Evolutionary conservation across 2,797 vertebrate species (phyloP).

Genomic region (Chiroxiphia lanceolata): DNA sequence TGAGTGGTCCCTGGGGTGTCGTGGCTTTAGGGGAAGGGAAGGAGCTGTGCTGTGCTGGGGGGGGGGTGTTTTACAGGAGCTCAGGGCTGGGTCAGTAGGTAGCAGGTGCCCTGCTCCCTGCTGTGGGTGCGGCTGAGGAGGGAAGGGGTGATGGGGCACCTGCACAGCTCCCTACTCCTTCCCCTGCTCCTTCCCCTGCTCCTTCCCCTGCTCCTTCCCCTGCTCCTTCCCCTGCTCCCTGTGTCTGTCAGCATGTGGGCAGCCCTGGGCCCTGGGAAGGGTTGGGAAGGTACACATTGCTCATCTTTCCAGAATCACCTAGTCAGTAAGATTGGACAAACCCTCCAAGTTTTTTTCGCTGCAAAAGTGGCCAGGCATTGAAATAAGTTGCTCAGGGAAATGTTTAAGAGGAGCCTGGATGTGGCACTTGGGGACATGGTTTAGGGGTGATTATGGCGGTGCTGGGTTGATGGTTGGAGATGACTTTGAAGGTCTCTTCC

Average conservation of each 20-base stretch:
- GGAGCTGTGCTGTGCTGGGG: constrained; percentile 28
- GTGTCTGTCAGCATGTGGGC: fast-evolving
- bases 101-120: background rate
- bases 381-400: no score
- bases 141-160: background rate
- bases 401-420: fast-evolving
- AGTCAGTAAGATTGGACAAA: background rate
- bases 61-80: background rate
- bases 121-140: background rate
- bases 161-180: background rate
- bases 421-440: background rate
- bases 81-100: background rate
- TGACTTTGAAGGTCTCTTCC: background rate
- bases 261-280: background rate
- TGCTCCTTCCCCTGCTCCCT: background rate
- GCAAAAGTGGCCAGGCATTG: fast-evolving
- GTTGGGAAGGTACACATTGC: background rate
- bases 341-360: background rate
- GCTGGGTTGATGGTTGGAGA: background rate
- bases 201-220: background rate
- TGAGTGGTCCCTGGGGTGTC: background rate
- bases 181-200: background rate
- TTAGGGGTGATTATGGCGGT: fast-evolving
- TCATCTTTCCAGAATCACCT: background rate
- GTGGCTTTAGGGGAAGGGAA: background rate